Evolutionary conservation across 2,888 invertebrate species (phyloP), one percentile per base, ranked within the genome.

Genomic region (Chrysodeixis includens): DNA sequence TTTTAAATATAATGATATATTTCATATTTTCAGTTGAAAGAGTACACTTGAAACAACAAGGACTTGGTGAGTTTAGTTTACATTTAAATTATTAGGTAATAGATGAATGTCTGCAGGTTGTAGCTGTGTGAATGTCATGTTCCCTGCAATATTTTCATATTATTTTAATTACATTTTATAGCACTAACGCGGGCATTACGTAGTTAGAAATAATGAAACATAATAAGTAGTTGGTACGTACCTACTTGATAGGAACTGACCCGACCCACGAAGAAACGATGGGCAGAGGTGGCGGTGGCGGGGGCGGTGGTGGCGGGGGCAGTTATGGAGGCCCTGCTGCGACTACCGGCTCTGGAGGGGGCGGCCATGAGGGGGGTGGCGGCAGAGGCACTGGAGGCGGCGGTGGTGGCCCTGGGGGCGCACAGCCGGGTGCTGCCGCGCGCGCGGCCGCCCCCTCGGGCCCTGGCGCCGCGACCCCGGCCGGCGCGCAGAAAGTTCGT

Each of bases 1-100:
- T n/a, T n/a, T n/a, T n/a, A n/a, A n/a, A 51, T n/a, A 35, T 55
- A 32, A 12, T 9, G 20, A 35, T 56, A 8, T 32, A 8, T 54
- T 61, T 57, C 26, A 20, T n/a, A n/a, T 67, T 91, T 89, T 71
- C 90, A 93, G 92, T 92, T 71, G 91, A 93, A 82, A 85, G 92
- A 61, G 69, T 85, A 52, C 51, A 16, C 35, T 74, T 26, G 26
- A 26, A 26, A 26, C 26, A 0, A 22, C 0, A 18, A 4, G 44
- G 6, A 49, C 20, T 18, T n/a, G 35, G 71, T 72, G 57, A 73
- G 62, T 57, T 10, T 2, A n/a, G 2, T 44, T 6, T 20, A 10
- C 1, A 20, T 49, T 18, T 40, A 26, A 26, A 6, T 6, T 4
- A 26, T 26, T 26, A 26, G 26, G 2, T 26, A 4, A 26, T 4